Evolutionary conservation across 1,140 invertebrate species (phyloP).

Genomic region (Myzus persicae): DNA sequence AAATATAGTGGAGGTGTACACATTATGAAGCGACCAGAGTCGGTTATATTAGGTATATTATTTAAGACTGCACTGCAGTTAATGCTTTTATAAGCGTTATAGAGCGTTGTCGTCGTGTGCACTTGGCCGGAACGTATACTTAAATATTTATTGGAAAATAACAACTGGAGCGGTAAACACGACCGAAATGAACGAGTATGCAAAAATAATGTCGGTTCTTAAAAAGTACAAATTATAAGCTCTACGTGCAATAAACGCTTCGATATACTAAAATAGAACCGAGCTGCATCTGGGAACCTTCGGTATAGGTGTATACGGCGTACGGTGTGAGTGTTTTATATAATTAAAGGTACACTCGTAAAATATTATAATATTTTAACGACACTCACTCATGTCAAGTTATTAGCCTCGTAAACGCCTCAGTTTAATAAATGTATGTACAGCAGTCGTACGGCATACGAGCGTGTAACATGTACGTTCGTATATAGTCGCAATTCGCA

Average conservation of each 20-base stretch:
- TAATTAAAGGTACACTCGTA: neutral
- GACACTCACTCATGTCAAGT: neutral
- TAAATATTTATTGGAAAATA: constrained; percentile 1
- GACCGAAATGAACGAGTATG: neutral
- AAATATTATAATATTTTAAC: constrained; percentile 17
- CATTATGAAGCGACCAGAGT: no score
- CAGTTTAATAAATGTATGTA: neutral
- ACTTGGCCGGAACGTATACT: neutral
- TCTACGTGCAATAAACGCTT: neutral
- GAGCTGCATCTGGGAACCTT: neutral
- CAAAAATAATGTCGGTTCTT: neutral
- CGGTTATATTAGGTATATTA: neutral
- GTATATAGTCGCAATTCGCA: neutral
- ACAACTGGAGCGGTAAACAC: neutral
- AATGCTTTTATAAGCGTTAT: neutral
- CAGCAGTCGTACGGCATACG: neutral
- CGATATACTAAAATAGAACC: neutral
- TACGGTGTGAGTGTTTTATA: neutral
- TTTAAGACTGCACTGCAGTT: neutral
- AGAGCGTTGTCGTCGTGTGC: neutral
- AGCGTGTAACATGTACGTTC: neutral
- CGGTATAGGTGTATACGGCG: neutral
- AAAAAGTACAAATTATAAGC: constrained; percentile 34
- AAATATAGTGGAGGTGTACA: no score
- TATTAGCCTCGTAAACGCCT: neutral